Base-by-base conservation (phyloP, 2,888 invertebrate species). In the Ischnus inquisitorius region DNA sequence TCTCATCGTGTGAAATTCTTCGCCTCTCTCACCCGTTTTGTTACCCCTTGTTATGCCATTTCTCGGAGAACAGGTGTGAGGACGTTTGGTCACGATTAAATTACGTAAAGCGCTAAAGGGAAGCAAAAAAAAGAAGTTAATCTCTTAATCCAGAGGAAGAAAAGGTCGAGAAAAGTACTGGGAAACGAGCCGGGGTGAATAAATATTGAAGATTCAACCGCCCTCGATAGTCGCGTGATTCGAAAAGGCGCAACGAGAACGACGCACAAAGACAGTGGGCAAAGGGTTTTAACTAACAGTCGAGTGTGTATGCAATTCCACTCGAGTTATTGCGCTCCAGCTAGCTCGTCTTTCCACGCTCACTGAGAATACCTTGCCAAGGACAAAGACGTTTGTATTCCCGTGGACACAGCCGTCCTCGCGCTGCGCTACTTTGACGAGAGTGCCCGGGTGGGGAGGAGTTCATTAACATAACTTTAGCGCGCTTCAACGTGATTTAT, bases 301-400 rank as follows among this genome's bases (percentile, higher is more conserved):
- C 60, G 64, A 82, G 62, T 82, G 64, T 76, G 65, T 76, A 83
- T 83, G 83, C 77, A 83, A 74, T 85, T 85, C 75, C 80, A 78
- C 80, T 85, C 77, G 77, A 83, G 69, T 77, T 85, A 80, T 80
- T 85, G 41, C 85, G 76, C 75, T 68, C 62, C 67, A 80, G 46
- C 60, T 69, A 75, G 72, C 68, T 80, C 76, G 65, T 51, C 60
- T 72, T 74, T 74, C 60, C 62, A 34, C 51, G 41, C 69, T 74
- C n/a, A 65, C 71, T 51, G 60, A 68, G 6, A 34, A 34, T 34
- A 34, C 34, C 34, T 34, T 34, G 34, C 6, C 5, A 34, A 34
- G 34, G 34, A 34, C 34, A 34, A 34, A 34, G 34, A 34, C 34
- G 34, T 34, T 34, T 34, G 34, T 34, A 34, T 34, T 51, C 10